These are phyloP conservation scores for Hirudo medicinalis DNA, from an alignment of 1,140 invertebrate genomes.

Conservation along the genomic window DNA sequence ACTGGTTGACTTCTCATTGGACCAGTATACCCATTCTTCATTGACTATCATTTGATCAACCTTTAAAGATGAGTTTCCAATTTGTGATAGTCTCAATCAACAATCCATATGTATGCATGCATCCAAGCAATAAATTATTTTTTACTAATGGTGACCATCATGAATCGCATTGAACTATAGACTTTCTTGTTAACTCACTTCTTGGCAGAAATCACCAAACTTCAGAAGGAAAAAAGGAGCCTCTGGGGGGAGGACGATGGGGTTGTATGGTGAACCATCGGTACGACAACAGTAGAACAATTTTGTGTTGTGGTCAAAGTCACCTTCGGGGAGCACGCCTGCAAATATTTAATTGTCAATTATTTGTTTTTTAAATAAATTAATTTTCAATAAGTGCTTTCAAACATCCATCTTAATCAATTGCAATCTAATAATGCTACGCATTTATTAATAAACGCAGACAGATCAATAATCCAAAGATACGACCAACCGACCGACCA, in stretches of 20 bases:
- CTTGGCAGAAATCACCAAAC: slow-evolving; percentile 29
- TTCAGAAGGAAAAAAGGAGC: slow-evolving; percentile 31
- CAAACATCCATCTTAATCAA: too few species aligned
- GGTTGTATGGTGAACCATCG: slow-evolving; percentile 26
- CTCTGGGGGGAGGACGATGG: slow-evolving; percentile 27
- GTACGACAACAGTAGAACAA: slow-evolving; percentile 31
- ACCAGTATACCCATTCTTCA: slow-evolving; percentile 32
- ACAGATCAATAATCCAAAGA: too few species aligned
- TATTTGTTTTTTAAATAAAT: too few species aligned
- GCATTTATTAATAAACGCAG: too few species aligned
- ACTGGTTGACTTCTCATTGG: slow-evolving; percentile 25
- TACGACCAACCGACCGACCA: too few species aligned
- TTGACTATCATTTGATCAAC: slow-evolving; percentile 28
- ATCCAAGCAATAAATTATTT: too few species aligned
- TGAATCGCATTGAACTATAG: too few species aligned
- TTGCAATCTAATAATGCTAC: too few species aligned
- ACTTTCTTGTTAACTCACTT: slow-evolving; percentile 24
- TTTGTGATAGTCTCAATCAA: too few species aligned
- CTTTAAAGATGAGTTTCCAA: not conserved
- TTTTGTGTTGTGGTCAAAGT: slow-evolving; percentile 28
- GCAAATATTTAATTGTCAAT: not conserved
- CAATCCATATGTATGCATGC: too few species aligned
- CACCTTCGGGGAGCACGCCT: slow-evolving; percentile 26
- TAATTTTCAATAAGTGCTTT: too few species aligned
- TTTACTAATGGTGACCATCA: too few species aligned